These are phyloP conservation scores for Heliconius cydno DNA, from an alignment of 2,888 invertebrate species.

Conservation along the genomic window DNA sequence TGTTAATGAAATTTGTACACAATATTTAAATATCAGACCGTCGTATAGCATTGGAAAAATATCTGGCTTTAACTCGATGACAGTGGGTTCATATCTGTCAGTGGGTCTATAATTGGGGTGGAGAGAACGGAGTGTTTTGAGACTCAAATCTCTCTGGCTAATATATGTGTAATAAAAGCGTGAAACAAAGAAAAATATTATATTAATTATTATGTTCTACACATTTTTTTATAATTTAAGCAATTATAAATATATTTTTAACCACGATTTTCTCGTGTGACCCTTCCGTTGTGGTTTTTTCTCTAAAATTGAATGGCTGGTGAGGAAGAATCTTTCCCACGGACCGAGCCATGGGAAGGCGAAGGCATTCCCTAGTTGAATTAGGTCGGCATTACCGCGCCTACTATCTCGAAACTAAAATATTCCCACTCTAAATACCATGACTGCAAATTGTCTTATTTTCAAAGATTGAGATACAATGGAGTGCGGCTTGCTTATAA, in stretches of 20 bases:
- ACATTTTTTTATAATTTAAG: not conserved
- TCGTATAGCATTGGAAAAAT: not conserved
- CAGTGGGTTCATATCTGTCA: not conserved
- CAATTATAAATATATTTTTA: constrained; percentile 11
- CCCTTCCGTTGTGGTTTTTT: constrained; percentile 68
- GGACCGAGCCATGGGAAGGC: constrained; percentile 70
- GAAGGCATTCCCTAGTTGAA: constrained; percentile 51
- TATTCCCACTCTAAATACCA: constrained; percentile 23
- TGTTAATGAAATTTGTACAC: constrained; percentile 15
- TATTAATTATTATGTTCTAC: not conserved
- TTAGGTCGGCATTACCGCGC: constrained; percentile 42
- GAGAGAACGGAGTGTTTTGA: not conserved
- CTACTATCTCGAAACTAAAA: constrained; percentile 32
- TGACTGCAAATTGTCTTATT: constrained; percentile 9
- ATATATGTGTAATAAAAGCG: not conserved
- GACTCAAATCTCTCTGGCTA: not conserved
- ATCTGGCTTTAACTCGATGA: not conserved
- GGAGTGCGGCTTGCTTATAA: not conserved
- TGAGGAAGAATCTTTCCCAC: constrained; percentile 80
- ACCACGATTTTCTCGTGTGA: constrained; percentile 63
- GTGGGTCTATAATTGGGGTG: not conserved
- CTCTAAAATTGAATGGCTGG: constrained; percentile 71
- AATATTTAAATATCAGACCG: not conserved
- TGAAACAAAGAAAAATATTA: not conserved
- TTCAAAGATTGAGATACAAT: not conserved